Base-by-base conservation (phyloP, 2,888 invertebrate genomes). In the Corythucha ciliata region DNA sequence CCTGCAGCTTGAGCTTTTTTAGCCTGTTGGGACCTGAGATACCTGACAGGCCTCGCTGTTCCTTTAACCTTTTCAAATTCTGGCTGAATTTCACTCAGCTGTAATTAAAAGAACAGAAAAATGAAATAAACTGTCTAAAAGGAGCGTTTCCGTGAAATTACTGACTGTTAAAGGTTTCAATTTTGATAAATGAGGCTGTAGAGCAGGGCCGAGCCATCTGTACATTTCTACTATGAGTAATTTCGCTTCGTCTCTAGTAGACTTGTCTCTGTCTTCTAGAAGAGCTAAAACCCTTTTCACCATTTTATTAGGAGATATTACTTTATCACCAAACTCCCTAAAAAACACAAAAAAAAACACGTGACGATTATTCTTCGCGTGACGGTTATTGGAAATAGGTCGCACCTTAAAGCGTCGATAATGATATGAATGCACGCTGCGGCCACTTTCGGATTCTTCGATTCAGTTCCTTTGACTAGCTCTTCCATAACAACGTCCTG, bases 371-470 rank as follows among this genome's bases (percentile, higher is more conserved):
- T 20, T 21, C 8, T 41, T 41, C 16, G 14, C 8, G 12, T 12
- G 27, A 48, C 2, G 36, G 18, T 36, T 18, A 18, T 10, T 1
- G 5, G 18, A 18, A 5, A 39, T n/a, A 26, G 20, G 14, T 44
- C 60, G 56, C 66, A 74, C 73, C 69, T 81, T 22, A 96, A 69
- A 0, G 88, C 83, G 36, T 80, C 75, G 21, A 84, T 82, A 6
- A 86, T 69, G 0, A 83, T 78, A 5, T 80, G 74, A 2, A 87
- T 76, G 67, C 90, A 92, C 0, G 86, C 92, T 0, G 86, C 73
- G 0, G 92, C 87, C 54, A 92, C 88, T 72, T 94, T 97, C 0
- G 97, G 96, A 69, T 94, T 94, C 69, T 97, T 97, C 61, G 88
- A 88, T 37, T 90, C 87, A 72, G 91, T 83, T 27, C 96, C 96